A percentile compares a stretch with the other conserved stretches of the same genome.
These are phyloP conservation scores for Glossosoma conforme DNA, from an alignment of 1,140 invertebrate genomes.

Conservation along the genomic window DNA sequence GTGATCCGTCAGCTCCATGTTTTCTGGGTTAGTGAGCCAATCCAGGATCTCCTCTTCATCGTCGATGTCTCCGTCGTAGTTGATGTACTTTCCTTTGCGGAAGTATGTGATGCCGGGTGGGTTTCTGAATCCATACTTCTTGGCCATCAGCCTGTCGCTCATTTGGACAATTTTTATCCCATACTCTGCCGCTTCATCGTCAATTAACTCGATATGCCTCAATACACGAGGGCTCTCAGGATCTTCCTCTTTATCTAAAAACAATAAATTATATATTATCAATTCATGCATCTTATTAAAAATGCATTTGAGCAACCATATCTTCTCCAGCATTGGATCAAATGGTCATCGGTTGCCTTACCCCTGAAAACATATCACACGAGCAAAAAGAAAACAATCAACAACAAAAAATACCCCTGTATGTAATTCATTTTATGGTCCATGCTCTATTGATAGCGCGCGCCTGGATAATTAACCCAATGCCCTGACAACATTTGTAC, in stretches of 20 bases:
- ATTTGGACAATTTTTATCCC: conserved; percentile 90
- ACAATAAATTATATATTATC: conserved; percentile 2
- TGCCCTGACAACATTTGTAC: too few relatives aligned
- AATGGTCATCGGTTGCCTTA: too few relatives aligned
- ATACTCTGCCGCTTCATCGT: conserved; percentile 87
- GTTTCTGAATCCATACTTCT: conserved; percentile 87
- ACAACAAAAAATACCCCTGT: too few relatives aligned
- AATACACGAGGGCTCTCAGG: conserved; percentile 70
- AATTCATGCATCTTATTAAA: conserved; percentile 7
- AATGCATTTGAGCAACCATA: too few relatives aligned
- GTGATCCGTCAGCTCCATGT: conserved; percentile 90
- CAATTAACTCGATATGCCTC: conserved; percentile 83
- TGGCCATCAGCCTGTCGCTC: conserved; percentile 85
- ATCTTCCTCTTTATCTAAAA: conserved; percentile 77
- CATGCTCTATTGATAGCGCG: too few relatives aligned
- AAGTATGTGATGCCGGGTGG: conserved; percentile 89
- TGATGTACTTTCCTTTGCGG: conserved; percentile 82
- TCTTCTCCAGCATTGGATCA: too few relatives aligned
- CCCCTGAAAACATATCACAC: too few relatives aligned
- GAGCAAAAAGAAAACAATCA: too few relatives aligned
- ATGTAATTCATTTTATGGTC: too few relatives aligned
- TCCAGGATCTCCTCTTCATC: conserved; percentile 92
- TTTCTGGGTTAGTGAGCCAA: conserved; percentile 89
- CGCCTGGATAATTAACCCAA: too few relatives aligned
- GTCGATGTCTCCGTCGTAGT: conserved; percentile 88